Evolutionary conservation across 1,140 invertebrate genomes (phyloP).

Genomic region (Laupala kohalensis): DNA sequence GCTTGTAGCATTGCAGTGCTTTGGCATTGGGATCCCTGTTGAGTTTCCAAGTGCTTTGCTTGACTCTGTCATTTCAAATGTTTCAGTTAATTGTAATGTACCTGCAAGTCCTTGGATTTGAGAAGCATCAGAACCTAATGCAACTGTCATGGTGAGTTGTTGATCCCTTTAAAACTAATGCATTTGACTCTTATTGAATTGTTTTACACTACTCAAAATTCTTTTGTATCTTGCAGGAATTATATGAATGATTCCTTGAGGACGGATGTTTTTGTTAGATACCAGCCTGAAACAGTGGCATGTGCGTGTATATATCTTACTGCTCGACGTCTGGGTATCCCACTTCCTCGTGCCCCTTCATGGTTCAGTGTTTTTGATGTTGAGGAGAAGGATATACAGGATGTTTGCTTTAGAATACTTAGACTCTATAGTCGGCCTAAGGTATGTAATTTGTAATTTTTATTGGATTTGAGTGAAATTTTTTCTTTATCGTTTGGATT

Average conservation of each 20-base stretch:
- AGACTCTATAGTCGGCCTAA: constrained; percentile 69
- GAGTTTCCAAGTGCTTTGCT: background rate
- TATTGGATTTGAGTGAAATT: background rate
- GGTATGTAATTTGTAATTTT: constrained; percentile 38
- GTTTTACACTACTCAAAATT: background rate
- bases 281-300: constrained; percentile 92
- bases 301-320: constrained; percentile 96
- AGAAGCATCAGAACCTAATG: constrained; percentile 72
- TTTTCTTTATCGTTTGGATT: background rate
- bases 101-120: constrained; percentile 75
- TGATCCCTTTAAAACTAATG: background rate
- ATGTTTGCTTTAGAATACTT: constrained; percentile 73
- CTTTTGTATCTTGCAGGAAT: constrained; percentile 45
- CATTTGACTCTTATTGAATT: background rate
- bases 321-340: constrained; percentile 70
- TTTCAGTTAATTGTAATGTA: constrained; percentile 85
- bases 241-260: constrained; percentile 98
- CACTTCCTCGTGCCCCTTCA: constrained; percentile 70
- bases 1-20: too few relatives aligned
- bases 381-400: constrained; percentile 64
- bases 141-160: constrained; percentile 76
- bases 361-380: constrained; percentile 86
- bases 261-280: constrained; percentile 92
- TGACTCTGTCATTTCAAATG: background rate
- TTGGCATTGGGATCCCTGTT: background rate